Percentiles rank a stretch among this genome's conserved stretches.
phyloP scores from a whole-genome alignment of 2,113 vertebrate genomes.

The Suncus etruscus region DNA sequence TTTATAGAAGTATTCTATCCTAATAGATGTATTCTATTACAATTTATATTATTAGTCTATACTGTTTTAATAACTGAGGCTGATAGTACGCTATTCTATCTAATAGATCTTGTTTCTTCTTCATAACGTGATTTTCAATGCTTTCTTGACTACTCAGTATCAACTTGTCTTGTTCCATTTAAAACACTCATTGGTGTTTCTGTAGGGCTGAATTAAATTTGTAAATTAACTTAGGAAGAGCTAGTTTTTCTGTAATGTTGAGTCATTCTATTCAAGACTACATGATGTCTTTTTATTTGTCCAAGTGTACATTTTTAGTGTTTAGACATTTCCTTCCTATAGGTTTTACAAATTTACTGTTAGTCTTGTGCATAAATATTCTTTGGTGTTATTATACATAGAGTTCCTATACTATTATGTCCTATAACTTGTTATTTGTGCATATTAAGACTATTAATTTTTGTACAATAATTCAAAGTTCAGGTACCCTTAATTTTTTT shows the following conservation, averaged over 20 bases:
- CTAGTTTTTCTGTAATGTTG: conserved; percentile 22
- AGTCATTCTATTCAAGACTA: not conserved
- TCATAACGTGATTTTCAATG: not conserved
- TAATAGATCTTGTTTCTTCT: not conserved
- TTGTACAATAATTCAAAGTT: no score
- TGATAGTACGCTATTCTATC: not conserved
- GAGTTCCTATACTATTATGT: not conserved
- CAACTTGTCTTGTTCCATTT: not conserved
- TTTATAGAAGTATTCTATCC: no score
- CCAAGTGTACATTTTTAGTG: not conserved
- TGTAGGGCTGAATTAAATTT: conserved; percentile 43
- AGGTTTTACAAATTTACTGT: not conserved
- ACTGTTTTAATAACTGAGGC: no score
- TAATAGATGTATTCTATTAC: no score
- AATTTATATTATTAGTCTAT: no score
- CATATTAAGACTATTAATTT: no score
- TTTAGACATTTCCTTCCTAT: not conserved
- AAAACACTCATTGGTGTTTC: not conserved
- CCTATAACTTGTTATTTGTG: no score
- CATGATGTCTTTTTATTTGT: not conserved
- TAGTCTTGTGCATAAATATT: conserved; percentile 41
- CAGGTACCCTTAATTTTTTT: no score
- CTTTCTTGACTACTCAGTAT: conserved; percentile 39
- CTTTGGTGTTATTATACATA: not conserved
- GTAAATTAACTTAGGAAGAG: conserved; percentile 43